Base-by-base conservation (phyloP, 2,888 invertebrate species). In the Syritta pipiens region DNA sequence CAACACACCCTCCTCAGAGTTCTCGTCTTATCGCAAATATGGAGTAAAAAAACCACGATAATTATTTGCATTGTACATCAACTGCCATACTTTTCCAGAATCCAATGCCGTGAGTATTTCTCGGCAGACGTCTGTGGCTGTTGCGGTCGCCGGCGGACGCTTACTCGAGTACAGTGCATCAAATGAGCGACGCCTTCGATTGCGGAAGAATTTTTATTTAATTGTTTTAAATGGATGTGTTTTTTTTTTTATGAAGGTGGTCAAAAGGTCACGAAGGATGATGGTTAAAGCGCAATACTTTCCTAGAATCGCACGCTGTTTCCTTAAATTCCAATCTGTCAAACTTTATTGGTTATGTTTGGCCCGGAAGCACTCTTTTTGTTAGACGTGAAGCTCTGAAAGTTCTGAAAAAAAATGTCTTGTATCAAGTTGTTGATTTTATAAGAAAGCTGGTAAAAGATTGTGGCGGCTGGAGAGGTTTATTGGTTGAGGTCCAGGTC, bases 131-230 rank as follows among this genome's bases (percentile, higher is more conserved):
- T n/a, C n/a, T 37, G 28, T 12, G 14, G 7, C 26, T 40, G 44
- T n/a, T 30, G 37, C 30, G 12, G 48, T 6, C 22, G 19, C 1
- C 17, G 24, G 14, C 6, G 20, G 12, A 10, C 46, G 55, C 19
- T 5, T 48, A 20, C n/a, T 37, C n/a, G 51, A 30, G n/a, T 24
- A 42, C 49, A 51, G 59, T 69, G 69, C 19, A 20, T 26, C 69
- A 60, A 42, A 49, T 20, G 51, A 10, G 51, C 2, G 7, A 3
- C 28, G n/a, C n/a, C n/a, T n/a, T n/a, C n/a, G n/a, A n/a, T n/a
- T n/a, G n/a, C n/a, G n/a, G n/a, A n/a, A n/a, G 14, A 4, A 7
- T 9, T 6, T 17, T 37, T 3, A 3, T n/a, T 32, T n/a, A 32
- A 32, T 3, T 17, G 7, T 17, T 37, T 14, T 37, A 1, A 17